Conservation (phyloP, 92 coral and sea anemone species). For the Isaurus tuberculatus region DNA sequence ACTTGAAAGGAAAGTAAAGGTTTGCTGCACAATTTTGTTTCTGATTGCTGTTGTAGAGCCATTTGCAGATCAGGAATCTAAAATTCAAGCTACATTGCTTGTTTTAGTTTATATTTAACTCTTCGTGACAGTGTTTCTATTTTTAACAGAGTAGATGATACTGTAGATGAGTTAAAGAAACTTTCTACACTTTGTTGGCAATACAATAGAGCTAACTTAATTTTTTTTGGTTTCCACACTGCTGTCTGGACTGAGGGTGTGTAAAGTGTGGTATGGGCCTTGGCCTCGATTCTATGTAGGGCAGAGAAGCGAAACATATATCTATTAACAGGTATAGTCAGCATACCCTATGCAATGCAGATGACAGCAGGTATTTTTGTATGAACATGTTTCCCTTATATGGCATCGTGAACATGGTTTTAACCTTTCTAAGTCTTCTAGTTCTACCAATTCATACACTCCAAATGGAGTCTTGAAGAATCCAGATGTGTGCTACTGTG, state of each 20-base stretch:
- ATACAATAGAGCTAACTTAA: constrained; percentile 17
- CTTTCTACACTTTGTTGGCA: constrained; percentile 31
- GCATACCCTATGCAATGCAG: constrained; percentile 22
- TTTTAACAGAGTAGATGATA: constrained; percentile 19
- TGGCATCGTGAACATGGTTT: constrained; percentile 14
- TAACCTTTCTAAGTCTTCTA: constrained; percentile 8
- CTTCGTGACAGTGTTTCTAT: constrained; percentile 48
- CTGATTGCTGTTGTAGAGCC: constrained; percentile 25
- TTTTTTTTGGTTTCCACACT: constrained; percentile 26
- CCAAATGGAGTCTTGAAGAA: constrained; percentile 4
- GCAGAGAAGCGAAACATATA: neutral
- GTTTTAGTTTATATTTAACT: constrained; percentile 43
- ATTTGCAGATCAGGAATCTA: constrained; percentile 30
- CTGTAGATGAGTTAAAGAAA: constrained; percentile 16
- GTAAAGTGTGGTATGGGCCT: constrained; percentile 14
- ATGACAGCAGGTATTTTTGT: constrained; percentile 13
- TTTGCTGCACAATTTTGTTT: neutral
- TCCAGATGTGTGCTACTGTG: constrained; percentile 1
- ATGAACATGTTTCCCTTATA: constrained; percentile 20
- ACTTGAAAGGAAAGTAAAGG: no score
- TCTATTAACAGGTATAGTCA: constrained; percentile 17
- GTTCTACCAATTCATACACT: neutral
- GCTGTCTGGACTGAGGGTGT: constrained; percentile 41
- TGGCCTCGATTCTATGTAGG: constrained; percentile 14
- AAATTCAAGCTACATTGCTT: constrained; percentile 42